Conservation (phyloP, 2,797 vertebrate species). For the Rhodeus uyekii region DNA sequence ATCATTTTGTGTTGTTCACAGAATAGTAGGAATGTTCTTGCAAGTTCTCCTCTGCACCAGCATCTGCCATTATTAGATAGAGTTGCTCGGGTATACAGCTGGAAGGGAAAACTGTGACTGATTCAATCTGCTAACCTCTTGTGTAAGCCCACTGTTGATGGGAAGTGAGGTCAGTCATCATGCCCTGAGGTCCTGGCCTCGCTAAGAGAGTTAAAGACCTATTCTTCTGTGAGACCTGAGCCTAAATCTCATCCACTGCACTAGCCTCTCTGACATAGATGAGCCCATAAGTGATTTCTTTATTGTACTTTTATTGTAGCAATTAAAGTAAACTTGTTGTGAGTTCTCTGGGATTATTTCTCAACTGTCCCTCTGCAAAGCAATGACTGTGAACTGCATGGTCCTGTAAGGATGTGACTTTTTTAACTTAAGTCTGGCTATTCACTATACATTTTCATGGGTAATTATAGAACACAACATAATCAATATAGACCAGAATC, state of each 20-base stretch:
- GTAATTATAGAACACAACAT: background rate
- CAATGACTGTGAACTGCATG: background rate
- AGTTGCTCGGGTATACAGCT: constrained; percentile 28
- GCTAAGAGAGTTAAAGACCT: constrained; percentile 10
- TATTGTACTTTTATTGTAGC: constrained; percentile 46
- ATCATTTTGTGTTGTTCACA: constrained; percentile 27
- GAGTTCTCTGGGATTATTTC: constrained; percentile 8
- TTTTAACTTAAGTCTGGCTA: background rate
- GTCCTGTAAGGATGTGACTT: background rate
- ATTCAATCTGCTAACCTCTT: constrained; percentile 42
- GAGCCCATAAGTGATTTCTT: constrained; percentile 36
- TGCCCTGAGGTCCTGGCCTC: constrained; percentile 38
- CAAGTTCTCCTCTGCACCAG: background rate
- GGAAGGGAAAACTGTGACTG: constrained; percentile 12
- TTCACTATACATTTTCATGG: background rate
- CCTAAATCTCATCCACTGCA: constrained; percentile 30
- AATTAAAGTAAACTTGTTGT: constrained; percentile 41
- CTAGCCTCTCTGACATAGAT: constrained; percentile 5
- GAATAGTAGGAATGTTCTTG: constrained; percentile 20
- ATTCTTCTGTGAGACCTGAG: constrained; percentile 14
- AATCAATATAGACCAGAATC: background rate
- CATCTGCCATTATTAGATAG: constrained; percentile 42
- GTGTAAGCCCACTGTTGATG: constrained; percentile 27
- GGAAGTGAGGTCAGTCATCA: constrained; percentile 21
- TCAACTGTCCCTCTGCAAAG: background rate